phyloP scores from a whole-genome alignment of 2,888 invertebrate species.

The Drosophila hawaiiensis region DNA sequence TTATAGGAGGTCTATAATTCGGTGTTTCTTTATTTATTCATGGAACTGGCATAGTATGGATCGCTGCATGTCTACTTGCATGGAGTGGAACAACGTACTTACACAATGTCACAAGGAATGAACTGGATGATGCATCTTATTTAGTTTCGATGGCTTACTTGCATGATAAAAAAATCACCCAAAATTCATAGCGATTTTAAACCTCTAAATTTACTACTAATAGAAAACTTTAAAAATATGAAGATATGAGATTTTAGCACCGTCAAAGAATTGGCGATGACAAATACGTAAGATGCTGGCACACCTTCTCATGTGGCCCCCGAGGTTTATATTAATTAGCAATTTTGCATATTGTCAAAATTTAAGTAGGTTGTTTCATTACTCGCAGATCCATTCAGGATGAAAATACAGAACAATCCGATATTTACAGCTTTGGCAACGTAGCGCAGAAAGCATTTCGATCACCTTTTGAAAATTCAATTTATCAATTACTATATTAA shows the following conservation, averaged over 20 bases:
- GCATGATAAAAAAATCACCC: slow-evolving; percentile 6
- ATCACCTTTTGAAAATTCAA: no score
- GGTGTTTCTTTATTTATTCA: neutral
- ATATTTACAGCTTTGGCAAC: neutral
- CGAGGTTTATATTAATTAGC: no score
- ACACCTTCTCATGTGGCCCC: no score
- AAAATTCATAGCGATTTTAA: slow-evolving; percentile 36
- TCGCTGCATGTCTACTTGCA: neutral
- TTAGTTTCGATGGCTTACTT: neutral
- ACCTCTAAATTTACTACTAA: slow-evolving; percentile 22
- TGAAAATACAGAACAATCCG: no score
- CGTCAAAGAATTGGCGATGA: no score
- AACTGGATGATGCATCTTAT: neutral
- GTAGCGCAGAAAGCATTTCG: neutral
- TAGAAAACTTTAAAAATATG: neutral
- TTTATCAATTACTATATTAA: no score
- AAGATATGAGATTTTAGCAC: slow-evolving; percentile 5
- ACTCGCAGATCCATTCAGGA: no score
- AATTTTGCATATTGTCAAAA: no score
- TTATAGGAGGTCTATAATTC: no score
- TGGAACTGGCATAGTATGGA: neutral
- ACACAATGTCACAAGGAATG: neutral
- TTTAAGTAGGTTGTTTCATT: no score
- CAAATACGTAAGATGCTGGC: no score
- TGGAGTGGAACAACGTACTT: neutral